Conservation (phyloP, 2,888 invertebrate genomes). For the Synergus gifuensis region DNA sequence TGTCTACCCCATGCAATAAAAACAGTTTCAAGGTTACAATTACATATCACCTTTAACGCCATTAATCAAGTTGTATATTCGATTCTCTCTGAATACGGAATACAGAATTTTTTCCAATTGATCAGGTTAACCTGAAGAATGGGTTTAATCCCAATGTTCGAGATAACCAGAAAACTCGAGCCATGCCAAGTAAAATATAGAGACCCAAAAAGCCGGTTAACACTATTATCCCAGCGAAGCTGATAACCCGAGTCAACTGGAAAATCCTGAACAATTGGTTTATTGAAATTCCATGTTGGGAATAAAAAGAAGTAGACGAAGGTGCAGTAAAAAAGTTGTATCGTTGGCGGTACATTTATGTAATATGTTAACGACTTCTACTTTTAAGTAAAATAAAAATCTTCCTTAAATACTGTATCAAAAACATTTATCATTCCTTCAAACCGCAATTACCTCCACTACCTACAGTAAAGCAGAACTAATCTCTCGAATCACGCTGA, state of each 20-base stretch:
- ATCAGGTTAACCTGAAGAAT: background rate
- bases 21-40: no score
- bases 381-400: background rate
- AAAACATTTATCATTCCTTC: background rate
- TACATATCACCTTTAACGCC: background rate
- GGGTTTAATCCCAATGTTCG: background rate
- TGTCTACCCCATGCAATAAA: background rate
- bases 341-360: background rate
- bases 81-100: background rate
- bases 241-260: conserved; percentile 7
- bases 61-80: no score
- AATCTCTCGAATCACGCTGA: background rate
- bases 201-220: conserved; percentile 1
- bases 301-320: background rate
- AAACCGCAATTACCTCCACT: conserved; percentile 18
- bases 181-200: background rate
- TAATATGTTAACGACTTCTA: background rate
- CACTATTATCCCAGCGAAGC: background rate
- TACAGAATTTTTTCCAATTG: background rate
- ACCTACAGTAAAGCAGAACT: background rate
- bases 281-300: background rate
- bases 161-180: no score
- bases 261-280: background rate
- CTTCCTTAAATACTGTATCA: no score
- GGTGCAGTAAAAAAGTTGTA: background rate